phyloP scores from a whole-genome alignment of 1,140 invertebrate species.

The Macrobrachium nipponense region DNA sequence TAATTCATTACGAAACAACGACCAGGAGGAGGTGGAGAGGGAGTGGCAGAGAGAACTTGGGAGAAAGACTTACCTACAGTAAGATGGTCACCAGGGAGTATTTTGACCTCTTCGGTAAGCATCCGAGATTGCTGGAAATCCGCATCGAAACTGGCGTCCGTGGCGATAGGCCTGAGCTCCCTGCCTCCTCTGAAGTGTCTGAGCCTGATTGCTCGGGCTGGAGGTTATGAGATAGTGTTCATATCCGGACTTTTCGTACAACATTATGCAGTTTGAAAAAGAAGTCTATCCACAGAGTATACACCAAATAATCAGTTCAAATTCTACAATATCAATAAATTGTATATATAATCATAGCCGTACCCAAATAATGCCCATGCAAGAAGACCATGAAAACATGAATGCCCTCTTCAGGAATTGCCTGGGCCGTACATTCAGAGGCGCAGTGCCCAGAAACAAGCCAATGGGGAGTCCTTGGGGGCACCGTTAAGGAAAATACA shows the following conservation, averaged over 20 bases:
- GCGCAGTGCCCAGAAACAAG: slow-evolving; percentile 52
- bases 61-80: slow-evolving; percentile 47
- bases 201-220: slow-evolving; percentile 46
- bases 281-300: too few species aligned
- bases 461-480: slow-evolving; percentile 39
- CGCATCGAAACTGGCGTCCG: slow-evolving; percentile 46
- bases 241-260: not conserved
- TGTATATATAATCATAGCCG: not conserved
- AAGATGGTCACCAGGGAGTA: slow-evolving; percentile 53
- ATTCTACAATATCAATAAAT: too few species aligned
- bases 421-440: slow-evolving; percentile 31
- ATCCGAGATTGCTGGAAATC: slow-evolving; percentile 58
- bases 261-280: too few species aligned
- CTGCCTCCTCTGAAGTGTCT: slow-evolving; percentile 38
- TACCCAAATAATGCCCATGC: slow-evolving; percentile 74
- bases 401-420: slow-evolving; percentile 67
- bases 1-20: not conserved
- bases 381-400: slow-evolving; percentile 80
- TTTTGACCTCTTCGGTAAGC: slow-evolving; percentile 28
- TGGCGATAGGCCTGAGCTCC: slow-evolving; percentile 38
- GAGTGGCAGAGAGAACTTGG: not conserved
- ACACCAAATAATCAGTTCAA: too few species aligned
- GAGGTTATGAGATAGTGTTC: not conserved
- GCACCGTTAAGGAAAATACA: slow-evolving; percentile 51
- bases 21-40: not conserved